Evolutionary conservation across 2,113 vertebrate species (phyloP).

Genomic region (Syrmaticus mikado): DNA sequence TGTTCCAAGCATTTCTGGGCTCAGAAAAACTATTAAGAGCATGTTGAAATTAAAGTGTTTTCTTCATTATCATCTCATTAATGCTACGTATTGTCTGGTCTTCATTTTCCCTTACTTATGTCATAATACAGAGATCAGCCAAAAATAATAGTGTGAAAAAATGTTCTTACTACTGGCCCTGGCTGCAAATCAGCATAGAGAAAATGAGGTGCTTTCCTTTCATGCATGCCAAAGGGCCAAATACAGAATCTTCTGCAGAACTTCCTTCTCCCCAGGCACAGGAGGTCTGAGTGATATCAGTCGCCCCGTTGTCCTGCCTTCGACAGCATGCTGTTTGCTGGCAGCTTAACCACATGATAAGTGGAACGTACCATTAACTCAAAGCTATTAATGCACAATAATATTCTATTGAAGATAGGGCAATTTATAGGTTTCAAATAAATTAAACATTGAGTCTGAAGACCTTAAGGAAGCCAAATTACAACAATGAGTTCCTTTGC

Average conservation of each 20-base stretch:
- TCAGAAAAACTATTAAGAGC: not conserved
- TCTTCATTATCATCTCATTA: conserved; percentile 17
- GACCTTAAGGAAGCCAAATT: not conserved
- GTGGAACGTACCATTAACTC: not conserved
- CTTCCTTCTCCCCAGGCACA: accelerated
- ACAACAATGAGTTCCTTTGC: not conserved
- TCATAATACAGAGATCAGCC: not conserved
- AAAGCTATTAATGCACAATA: not conserved
- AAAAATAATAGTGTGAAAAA: conserved; percentile 5
- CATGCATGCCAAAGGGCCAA: not conserved
- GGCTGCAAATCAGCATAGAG: not conserved
- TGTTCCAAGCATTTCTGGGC: not conserved
- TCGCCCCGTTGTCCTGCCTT: not conserved
- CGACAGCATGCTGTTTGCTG: not conserved
- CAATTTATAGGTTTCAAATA: not conserved
- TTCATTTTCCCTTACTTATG: not conserved
- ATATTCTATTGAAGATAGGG: not conserved
- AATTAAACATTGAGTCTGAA: not conserved
- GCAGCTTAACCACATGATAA: not conserved
- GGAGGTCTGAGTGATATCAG: not conserved
- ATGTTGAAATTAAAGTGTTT: conserved; percentile 4
- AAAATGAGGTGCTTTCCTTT: not conserved
- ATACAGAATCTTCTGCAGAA: not conserved
- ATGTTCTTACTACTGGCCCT: not conserved
- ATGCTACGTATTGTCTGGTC: not conserved